These are phyloP conservation scores for Megaleporinus macrocephalus DNA, from an alignment of 2,113 vertebrate species.

Conservation along the genomic window DNA sequence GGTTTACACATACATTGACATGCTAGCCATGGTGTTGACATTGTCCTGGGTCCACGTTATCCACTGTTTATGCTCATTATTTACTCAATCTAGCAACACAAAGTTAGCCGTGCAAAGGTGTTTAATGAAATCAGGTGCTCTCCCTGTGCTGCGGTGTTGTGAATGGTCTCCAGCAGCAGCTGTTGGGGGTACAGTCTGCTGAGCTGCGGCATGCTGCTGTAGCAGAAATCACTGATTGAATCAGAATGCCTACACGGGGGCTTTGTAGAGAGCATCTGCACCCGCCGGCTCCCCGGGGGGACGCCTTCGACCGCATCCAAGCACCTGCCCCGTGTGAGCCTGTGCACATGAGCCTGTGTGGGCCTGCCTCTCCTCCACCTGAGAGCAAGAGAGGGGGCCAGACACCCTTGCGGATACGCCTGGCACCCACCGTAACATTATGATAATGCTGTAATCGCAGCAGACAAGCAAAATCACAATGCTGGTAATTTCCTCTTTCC, in stretches of 20 bases:
- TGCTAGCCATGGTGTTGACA: neutral
- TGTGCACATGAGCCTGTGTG: constrained; percentile 24
- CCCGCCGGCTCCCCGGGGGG: constrained; percentile 61
- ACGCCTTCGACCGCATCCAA: constrained; percentile 49
- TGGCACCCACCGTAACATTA: constrained; percentile 57
- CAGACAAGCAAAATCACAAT: constrained; percentile 67
- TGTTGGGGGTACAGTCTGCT: constrained; percentile 69
- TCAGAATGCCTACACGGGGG: constrained; percentile 53
- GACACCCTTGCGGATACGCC: constrained; percentile 3
- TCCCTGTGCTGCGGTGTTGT: neutral
- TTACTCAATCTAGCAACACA: neutral
- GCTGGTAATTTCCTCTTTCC: constrained; percentile 68
- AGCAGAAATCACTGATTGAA: constrained; percentile 73
- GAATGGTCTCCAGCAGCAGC: constrained; percentile 62
- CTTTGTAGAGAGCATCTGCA: constrained; percentile 67
- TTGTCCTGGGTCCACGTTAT: neutral
- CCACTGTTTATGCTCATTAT: neutral
- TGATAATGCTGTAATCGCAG: constrained; percentile 69
- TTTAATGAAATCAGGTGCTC: constrained; percentile 16
- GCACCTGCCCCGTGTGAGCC: constrained; percentile 40
- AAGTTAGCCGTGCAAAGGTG: neutral
- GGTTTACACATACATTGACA: constrained; percentile 6
- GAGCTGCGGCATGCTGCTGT: constrained; percentile 72
- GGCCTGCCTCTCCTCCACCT: constrained; percentile 37
- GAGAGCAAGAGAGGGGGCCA: constrained; percentile 21